Evolutionary conservation across 2,888 invertebrate species (phyloP), one percentile per base, ranked within the genome.

Genomic region (Macrosoma leucophasiata): DNA sequence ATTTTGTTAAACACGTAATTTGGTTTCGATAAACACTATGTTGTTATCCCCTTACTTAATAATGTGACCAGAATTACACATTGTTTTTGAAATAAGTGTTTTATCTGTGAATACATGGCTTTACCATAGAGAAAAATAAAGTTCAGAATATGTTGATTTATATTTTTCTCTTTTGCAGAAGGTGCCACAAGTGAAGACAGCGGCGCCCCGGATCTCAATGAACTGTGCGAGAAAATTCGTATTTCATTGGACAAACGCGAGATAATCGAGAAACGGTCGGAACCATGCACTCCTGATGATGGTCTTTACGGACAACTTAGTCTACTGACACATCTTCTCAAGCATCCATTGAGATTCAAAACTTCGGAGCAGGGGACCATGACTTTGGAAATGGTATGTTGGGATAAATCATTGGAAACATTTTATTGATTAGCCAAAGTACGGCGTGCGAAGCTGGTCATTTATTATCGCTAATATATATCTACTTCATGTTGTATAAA

Each of bases 281-380:
- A 90, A 25, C 90, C 89, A 11, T 93, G 92, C 32, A 82, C 91
- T 2, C 95, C 96, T 45, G 97, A 97, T 64, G 96, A 97, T 61
- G 96, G 95, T 0, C 77, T 97, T 4, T 92, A 95, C 35, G 97
- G 97, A 0, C 85, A 97, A 21, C 79, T 97, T 8, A 95, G 93
- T 61, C 85, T 97, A 1, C 88, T 93, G 61, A 92, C 93, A n/a
- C 94, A 95, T 58, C 85, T 96, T 24, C 87, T 96, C 51, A 96
- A 96, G 61, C 96, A 96, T 61, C 92, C 93, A 57, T 91, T 96
- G 0, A 88, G 92, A 9, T 96, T 94, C 66, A 96, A 96, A 68
- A 91, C 89, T 22, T 90, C 90, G 3, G 89, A 92, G 34, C 89
- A 90, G 28, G 95, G 95, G 1, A 74, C 69, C n/a, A 87, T 88